A percentile compares a stretch with the other conserved stretches of the same genome.
These are phyloP conservation scores for Tanypteryx hageni DNA, from an alignment of 2,888 invertebrate genomes.

Conservation along the genomic window DNA sequence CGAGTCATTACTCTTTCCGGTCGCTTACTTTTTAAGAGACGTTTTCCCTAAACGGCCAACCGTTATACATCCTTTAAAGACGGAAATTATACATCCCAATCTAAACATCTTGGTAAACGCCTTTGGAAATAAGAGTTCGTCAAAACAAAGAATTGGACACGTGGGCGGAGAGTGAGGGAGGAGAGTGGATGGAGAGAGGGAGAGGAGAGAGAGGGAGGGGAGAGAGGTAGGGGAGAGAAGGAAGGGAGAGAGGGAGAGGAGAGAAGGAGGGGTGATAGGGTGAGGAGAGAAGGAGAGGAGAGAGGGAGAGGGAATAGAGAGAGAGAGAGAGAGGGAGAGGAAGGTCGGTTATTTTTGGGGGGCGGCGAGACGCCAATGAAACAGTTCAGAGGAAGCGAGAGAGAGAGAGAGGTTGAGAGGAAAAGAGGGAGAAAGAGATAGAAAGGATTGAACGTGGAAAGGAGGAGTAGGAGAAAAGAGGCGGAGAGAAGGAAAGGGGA, in stretches of 20 bases:
- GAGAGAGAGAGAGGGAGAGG: background rate
- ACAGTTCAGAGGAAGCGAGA: background rate
- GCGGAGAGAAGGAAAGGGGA: background rate
- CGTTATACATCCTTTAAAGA: background rate
- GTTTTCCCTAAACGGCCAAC: background rate
- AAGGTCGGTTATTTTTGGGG: background rate
- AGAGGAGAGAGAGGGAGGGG: background rate
- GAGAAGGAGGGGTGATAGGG: background rate
- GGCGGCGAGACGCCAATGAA: background rate
- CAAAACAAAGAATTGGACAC: slow-evolving; percentile 36
- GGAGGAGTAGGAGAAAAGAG: background rate
- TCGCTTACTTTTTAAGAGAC: background rate
- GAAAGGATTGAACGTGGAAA: background rate
- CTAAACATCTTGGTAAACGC: slow-evolving; percentile 2
- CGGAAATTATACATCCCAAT: background rate
- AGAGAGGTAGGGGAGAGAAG: background rate
- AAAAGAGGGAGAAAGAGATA: background rate
- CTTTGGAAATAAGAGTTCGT: background rate
- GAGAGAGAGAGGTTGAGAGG: too few relatives aligned
- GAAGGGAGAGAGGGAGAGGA: background rate
- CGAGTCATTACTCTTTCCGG: background rate
- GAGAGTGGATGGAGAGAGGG: background rate
- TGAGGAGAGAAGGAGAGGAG: too few relatives aligned
- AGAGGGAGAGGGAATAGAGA: background rate
- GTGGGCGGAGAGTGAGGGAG: background rate